Base-by-base conservation (phyloP, 2,888 invertebrate species). In the Boloria euphrosyne region DNA sequence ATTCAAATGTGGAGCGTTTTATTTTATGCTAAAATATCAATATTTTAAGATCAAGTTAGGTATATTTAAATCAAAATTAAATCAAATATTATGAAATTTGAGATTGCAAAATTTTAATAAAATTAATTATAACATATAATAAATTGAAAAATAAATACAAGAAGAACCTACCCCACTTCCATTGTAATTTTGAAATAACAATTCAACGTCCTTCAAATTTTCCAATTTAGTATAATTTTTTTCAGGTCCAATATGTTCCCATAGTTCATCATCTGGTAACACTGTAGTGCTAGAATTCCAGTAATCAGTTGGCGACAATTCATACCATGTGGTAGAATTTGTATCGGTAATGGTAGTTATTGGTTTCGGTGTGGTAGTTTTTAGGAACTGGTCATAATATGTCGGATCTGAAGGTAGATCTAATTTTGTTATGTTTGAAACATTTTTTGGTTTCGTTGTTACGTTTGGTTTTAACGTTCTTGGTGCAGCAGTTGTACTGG, bases 371-470 rank as follows among this genome's bases (percentile, higher is more conserved):
- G 82, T 83, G 62, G 92, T 86, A 13, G 90, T 85, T 81, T 89
- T 91, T 14, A 93, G 73, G 72, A 93, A 93, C 70, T 93, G 91
- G 67, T 92, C 86, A 71, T 89, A 92, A 72, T 88, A 91, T 0
- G 85, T 84, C 0, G 84, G 87, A 69, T 90, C 88, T 55, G 75
- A 71, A 0, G 85, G 87, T 1, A 83, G 81, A 6, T 86, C 79
- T 0, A 85, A 76, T 70, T 85, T 88, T 2, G 84, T 80, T 0
- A 76, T 69, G 13, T 76, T 76, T 44, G 46, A 13, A n/a, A n/a
- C n/a, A n/a, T 18, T 38, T 38, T 38, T 51, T n/a, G 44, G 22
- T 44, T 61, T 61, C 7, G 61, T 10, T 22, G 53, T 53, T 7
- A 13, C 14, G 13, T 78, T 82, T 49, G 74, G 67, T 31, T 75